Evolutionary conservation across 2,888 invertebrate species (phyloP).

Genomic region (Itoplectis maculator): DNA sequence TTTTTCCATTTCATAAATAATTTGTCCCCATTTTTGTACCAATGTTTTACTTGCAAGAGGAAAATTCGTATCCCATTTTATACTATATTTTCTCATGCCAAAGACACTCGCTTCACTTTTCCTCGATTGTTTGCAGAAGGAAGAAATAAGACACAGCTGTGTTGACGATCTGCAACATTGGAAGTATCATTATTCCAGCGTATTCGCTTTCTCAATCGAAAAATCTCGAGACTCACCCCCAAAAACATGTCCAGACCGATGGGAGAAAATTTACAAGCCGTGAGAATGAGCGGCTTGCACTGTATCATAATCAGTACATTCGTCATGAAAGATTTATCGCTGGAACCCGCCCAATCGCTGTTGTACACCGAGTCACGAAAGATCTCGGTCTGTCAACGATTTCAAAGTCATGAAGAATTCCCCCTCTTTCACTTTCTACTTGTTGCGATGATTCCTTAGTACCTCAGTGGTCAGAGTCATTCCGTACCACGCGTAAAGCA

Average conservation of each 20-base stretch:
- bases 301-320: conserved; percentile 69
- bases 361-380: conserved; percentile 72
- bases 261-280: conserved; percentile 69
- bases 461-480: conserved; percentile 64
- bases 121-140: conserved; percentile 33
- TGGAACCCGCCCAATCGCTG: conserved; percentile 70
- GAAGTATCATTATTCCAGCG: neutral
- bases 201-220: neutral
- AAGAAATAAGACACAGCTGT: conserved; percentile 45
- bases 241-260: conserved; percentile 69
- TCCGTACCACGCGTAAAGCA: conserved; percentile 67
- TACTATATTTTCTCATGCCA: neutral
- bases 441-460: neutral
- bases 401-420: neutral
- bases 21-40: neutral
- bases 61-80: neutral
- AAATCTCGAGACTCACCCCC: conserved; percentile 32
- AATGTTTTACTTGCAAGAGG: no score
- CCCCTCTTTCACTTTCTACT: neutral
- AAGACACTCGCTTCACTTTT: no score
- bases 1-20: neutral
- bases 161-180: conserved; percentile 17
- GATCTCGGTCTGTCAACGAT: conserved; percentile 69
- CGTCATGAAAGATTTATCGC: conserved; percentile 63
- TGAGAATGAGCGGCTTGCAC: conserved; percentile 73